phyloP scores from a whole-genome alignment of 2,797 vertebrate genomes.

The Neosilurus hyrtlii region DNA sequence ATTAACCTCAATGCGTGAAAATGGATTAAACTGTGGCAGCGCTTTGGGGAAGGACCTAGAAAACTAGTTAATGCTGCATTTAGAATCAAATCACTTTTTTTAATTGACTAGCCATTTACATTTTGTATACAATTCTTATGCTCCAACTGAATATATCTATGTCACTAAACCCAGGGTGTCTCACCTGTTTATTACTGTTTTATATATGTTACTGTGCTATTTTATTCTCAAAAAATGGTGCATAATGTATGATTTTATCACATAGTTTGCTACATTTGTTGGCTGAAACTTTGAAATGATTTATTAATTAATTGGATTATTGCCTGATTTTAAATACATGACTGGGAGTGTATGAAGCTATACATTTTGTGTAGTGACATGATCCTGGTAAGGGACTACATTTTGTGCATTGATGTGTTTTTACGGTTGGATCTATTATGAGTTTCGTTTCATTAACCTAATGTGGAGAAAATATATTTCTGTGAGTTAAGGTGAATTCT shows the following conservation, averaged over 20 bases:
- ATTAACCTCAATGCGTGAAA: neutral
- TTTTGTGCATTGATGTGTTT: neutral
- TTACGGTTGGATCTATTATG: neutral
- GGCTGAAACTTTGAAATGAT: neutral
- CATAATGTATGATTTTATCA: neutral
- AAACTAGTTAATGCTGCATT: neutral
- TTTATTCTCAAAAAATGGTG: neutral
- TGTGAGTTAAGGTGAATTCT: neutral
- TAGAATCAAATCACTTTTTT: neutral
- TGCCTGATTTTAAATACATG: neutral
- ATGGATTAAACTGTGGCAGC: neutral
- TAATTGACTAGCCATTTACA: neutral
- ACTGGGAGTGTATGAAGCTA: neutral
- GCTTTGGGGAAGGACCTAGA: no score
- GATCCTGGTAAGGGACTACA: neutral
- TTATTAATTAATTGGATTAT: neutral
- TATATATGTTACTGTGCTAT: neutral
- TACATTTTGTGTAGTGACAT: neutral
- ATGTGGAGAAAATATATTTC: neutral
- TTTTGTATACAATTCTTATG: neutral
- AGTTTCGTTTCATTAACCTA: neutral
- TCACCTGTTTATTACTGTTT: neutral
- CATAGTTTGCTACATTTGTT: neutral
- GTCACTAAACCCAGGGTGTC: neutral
- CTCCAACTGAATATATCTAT: neutral